Base-by-base conservation (phyloP, 1,140 invertebrate genomes). In the Papilio polyxenes region DNA sequence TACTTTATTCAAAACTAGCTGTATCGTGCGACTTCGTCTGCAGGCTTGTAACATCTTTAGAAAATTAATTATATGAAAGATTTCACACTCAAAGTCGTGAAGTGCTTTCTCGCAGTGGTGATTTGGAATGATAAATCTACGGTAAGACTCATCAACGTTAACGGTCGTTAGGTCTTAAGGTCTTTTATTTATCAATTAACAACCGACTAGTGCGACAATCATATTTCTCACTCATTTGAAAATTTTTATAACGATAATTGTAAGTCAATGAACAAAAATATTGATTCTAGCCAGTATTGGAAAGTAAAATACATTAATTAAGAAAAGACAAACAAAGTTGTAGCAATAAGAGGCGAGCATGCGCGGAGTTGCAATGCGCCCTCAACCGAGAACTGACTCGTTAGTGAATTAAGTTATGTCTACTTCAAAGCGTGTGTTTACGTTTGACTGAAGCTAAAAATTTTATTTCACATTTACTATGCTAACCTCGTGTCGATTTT, bases 351-450 rank as follows among this genome's bases (percentile, higher is more conserved):
- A 80, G 77, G 59, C 56, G 78, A 65, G 78, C 78, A 80, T 80
- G 78, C 56, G 78, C 56, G 56, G 78, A 59, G 49, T 65, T 80
- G 78, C 59, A 80, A 69, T 80, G 78, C 78, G 78, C 40, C 59
- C 59, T 80, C 78, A 80, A 59, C 78, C 78, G 59, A 44, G 78
- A 69, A 80, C 78, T 59, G 62, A 80, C 78, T 80, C 78, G 78
- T 80, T 80, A 80, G 78, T 80, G 78, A 80, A 80, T 80, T 80
- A 69, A 80, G 78, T 80, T 80, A 80, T 80, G 78, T 80, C 78
- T 69, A 80, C 78, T 80, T 80, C 78, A 80, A 80, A 80, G 78
- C 78, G 56, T 80, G 78, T 80, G 78, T 65, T 80, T 80, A 69
- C 78, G 78, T 80, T 80, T 80, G 78, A 65, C 78, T 80, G 78